Base-by-base conservation (phyloP, 2,888 invertebrate genomes). In the Drosophila eohydei region DNA sequence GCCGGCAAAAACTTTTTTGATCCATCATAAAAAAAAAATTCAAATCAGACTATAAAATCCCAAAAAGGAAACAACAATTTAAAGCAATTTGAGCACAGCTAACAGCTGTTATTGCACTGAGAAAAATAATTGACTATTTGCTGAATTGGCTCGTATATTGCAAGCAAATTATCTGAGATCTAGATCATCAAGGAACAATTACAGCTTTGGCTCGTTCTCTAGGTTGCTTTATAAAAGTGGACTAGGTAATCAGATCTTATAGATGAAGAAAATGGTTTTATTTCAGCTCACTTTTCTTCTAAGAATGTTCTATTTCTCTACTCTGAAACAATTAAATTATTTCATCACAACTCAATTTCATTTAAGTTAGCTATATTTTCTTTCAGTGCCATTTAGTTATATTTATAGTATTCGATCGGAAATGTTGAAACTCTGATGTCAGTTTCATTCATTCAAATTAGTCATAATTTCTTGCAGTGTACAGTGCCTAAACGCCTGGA, bases 31-130 rank as follows among this genome's bases (percentile, higher is more conserved):
- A 36, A 21, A 26, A 32, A 26, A 40, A 28, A 36, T 34, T 28
- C 21, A n/a, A n/a, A 54, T 38, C 48, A 6, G 11, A 28, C 50
- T 32, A 14, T 26, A 3, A 14, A 69, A 68, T n/a, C 40, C 52
- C n/a, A 41, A 54, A 54, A 56, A 61, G 54, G 61, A 70, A 70
- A 71, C 21, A 16, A n/a, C 54, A 48, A 70, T 69, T 69, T 54
- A 54, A 38, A 26, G n/a, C 32, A 40, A 56, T 32, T 38, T 52
- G 41, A 51, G 4, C 52, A 26, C n/a, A 41, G n/a, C 41, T 11
- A 43, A 48, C 50, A 51, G 43, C 50, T 54, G 40, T 55, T 34
- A 48, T 4, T 48, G 40, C 66, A 66, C 67, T 66, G 55, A 48
- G 12, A 11, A 12, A 36, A 57, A 43, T 38, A 68, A 68, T 50